Evolutionary conservation across 2,797 vertebrate species (phyloP).

Genomic region (Melanogrammus aeglefinus): DNA sequence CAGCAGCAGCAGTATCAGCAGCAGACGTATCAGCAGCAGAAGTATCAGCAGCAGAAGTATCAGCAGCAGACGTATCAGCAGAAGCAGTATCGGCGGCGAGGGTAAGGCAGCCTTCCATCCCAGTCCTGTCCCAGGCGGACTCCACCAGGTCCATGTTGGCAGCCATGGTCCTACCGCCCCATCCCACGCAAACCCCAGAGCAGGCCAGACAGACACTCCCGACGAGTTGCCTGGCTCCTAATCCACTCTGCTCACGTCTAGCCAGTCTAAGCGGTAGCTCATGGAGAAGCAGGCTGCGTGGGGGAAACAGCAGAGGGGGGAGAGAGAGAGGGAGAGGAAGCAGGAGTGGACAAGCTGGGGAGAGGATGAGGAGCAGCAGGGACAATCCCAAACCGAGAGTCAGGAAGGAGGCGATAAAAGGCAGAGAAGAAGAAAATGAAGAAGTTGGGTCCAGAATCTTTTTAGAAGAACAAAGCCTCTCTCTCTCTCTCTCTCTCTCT

Average conservation of each 20-base stretch:
- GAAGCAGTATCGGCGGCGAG: neutral
- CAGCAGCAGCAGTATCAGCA: too few species aligned
- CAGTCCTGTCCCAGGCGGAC: conserved; percentile 9
- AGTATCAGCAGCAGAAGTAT: too few species aligned
- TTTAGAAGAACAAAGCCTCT: conserved; percentile 56
- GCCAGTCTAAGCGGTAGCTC: conserved; percentile 63
- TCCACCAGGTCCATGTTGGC: conserved; percentile 41
- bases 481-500: too few species aligned
- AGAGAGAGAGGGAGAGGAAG: neutral
- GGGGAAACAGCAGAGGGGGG: conserved; percentile 30
- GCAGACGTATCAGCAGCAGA: too few species aligned
- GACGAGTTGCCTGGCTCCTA: conserved; percentile 46
- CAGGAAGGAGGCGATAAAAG: conserved; percentile 38
- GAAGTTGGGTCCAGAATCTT: conserved; percentile 47
- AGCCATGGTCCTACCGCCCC: neutral
- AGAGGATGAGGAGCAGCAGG: conserved; percentile 43
- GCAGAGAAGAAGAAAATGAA: neutral
- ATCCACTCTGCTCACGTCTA: conserved; percentile 64
- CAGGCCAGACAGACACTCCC: neutral
- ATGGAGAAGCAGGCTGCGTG: conserved; percentile 33
- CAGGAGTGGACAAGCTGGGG: conserved; percentile 28
- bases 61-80: too few species aligned
- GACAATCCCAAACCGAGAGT: conserved; percentile 36
- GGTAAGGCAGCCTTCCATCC: conserved; percentile 28
- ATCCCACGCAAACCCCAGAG: conserved; percentile 18